Evolutionary conservation across 2,888 invertebrate species (phyloP), one percentile per base, ranked within the genome.

Genomic region (Chalcosyrphus nemorum): DNA sequence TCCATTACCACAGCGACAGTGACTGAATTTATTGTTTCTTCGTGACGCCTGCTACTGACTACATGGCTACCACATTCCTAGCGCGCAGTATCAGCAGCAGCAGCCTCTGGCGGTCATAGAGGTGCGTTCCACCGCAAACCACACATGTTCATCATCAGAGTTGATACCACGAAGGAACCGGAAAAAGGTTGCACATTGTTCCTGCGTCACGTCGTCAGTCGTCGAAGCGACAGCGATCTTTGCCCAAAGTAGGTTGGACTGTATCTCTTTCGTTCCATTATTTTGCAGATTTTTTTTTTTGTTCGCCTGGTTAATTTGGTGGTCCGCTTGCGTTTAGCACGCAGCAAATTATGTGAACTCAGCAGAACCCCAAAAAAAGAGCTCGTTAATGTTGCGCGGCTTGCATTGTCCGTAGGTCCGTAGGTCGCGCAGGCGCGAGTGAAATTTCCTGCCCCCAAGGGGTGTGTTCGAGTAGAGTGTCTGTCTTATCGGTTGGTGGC

Each of bases 11-110:
- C 59, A 59, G 71, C 76, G 77, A 81, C 81, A 77, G 81, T 71
- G 71, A 81, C 76, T 81, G 76, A 81, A 76, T 81, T 81, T 81
- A 81, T 76, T 71, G 77, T 81, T 76, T 29, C 57, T 81, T 81
- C 77, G 81, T 77, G 81, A 77, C 59, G 81, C 65, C 77, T 57
- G 75, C 61, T 57, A 56, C 50, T 35, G 21, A 24, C 24, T 15
- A 24, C 27, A 11, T 6, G 45, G 81, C 81, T 81, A 81, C 81
- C 71, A 76, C 76, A 81, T 81, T 81, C 81, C 81, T 81, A 81
- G 68, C 9, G 21, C n/a, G n/a, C n/a, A n/a, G n/a, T n/a, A n/a
- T n/a, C n/a, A n/a, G n/a, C 63, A 32, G 75, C 24, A 24, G n/a
- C 24, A 24, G 24, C 68, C 68, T 54, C 63, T 45, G 54, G 81